Base-by-base conservation (phyloP, 2,797 vertebrate species). In the Cheirogaleus major region DNA sequence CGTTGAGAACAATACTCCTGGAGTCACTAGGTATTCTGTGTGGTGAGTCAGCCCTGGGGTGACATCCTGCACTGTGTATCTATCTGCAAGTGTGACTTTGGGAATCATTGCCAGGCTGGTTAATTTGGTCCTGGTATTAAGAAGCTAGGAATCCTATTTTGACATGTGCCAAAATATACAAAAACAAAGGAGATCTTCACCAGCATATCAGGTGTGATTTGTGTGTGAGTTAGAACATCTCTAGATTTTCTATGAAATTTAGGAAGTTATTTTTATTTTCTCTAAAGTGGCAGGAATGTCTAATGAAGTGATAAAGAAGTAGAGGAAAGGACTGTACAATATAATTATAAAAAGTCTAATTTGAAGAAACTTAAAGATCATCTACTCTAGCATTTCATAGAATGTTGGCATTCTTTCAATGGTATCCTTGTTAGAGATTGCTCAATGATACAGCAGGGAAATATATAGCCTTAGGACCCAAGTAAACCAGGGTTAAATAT, bases 261-360 rank as follows among this genome's bases (percentile, higher is more conserved):
- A 52, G 32, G 27, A 87, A 94, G 72, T 78, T 90, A 92, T 75
- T 95, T 94, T 96, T 73, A 86, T 87, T 91, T 95, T 84, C 32
- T 80, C 82, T 76, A 69, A 93, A 76, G 50, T 82, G 41, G 43
- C 67, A 84, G 65, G n/a, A 32, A 72, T 86, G 27, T 32, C n/a
- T 61, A 75, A 92, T 32, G 15, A 76, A 67, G 57, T 35, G 4
- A 13, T 87, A 72, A 75, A 84, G 32, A 94, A 63, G 17, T 57
- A 83, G 41, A 81, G 61, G 48, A 95, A 95, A 95, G 7, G 59
- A 65, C 8, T 83, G 15, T 5, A 79, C 35, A 55, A 81, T 38
- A 57, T 35, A 65, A 41, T 82, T 63, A 90, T 45, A 52, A 93
- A 81, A 72, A 76, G 57, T 82, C 52, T 80, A 48, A 93, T 27